These are phyloP conservation scores for Archivesica marissinica DNA, from an alignment of 1,140 invertebrate species.

Conservation along the genomic window DNA sequence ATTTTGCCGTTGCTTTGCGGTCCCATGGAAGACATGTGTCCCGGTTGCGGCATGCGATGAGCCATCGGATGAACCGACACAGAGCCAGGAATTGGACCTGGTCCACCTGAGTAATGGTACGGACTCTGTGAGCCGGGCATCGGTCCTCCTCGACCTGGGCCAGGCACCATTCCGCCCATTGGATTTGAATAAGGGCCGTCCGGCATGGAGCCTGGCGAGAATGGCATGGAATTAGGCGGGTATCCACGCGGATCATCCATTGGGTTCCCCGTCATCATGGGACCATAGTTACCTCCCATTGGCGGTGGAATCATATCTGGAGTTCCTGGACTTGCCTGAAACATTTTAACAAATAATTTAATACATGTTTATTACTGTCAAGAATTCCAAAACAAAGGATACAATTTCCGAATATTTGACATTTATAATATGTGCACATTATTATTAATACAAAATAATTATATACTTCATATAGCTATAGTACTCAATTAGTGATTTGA, in stretches of 20 bases:
- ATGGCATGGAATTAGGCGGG: constrained; percentile 50
- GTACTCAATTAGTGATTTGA: no score
- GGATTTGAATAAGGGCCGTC: constrained; percentile 7
- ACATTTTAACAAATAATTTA: no score
- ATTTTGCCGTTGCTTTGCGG: constrained; percentile 79
- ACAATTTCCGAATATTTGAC: no score
- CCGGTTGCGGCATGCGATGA: constrained; percentile 53
- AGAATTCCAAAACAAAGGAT: no score
- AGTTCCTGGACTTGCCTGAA: constrained; percentile 68
- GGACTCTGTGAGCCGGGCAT: constrained; percentile 85
- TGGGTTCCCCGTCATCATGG: constrained; percentile 96
- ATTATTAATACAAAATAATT: no score
- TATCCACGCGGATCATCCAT: constrained; percentile 92
- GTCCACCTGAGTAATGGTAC: constrained; percentile 79
- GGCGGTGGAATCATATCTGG: constrained; percentile 67
- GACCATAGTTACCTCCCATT: constrained; percentile 90
- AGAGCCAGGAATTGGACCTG: constrained; percentile 71
- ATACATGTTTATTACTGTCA: no score
- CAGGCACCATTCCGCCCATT: constrained; percentile 35
- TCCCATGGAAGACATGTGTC: constrained; percentile 40
- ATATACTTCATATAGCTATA: no score
- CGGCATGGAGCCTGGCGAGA: constrained; percentile 43
- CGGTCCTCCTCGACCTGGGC: constrained; percentile 78
- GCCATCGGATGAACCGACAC: constrained; percentile 75
- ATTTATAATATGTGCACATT: no score